Evolutionary conservation across 2,888 invertebrate genomes (phyloP), one percentile per base, ranked within the genome.

Genomic region (Dioctria rufipes): DNA sequence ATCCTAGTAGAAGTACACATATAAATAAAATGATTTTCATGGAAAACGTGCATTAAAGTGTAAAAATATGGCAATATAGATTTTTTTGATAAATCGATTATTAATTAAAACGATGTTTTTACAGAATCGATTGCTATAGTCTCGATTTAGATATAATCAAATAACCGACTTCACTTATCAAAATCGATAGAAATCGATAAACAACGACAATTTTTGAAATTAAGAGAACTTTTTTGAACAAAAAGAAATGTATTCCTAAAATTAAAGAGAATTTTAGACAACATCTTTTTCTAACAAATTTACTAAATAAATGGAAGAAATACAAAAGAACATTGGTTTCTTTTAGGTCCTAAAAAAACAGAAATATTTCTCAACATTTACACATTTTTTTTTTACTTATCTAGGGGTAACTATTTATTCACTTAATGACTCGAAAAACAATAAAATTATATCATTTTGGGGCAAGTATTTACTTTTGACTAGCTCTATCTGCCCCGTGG

Each of bases 381-480:
- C 25, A 25, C 5, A 11, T 58, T 58, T 58, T 58, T 49, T 8
- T 71, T 54, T 51, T 49, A 67, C 58, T 61, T 75, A 75, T 43
- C 75, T 75, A 61, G 43, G 11, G 11, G 37, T 43, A 25, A 42
- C 75, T 3, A 25, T 9, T 61, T 65, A 65, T 46, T 43, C 5
- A 49, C 13, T 13, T 40, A 75, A 42, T 9, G 61, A 43, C 58
- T 5, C 75, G 9, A 25, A 58, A 60, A 25, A 75, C 40, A 75
- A 75, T 75, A 61, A 58, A 60, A 60, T 11, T 75, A 60, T 5
- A n/a, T 60, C 5, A 39, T 40, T 58, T 58, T 60, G 58, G 71
- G 71, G 61, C 75, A 75, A 60, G 43, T 42, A 75, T 60, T 39
- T 71, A 75, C 61, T 60, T 40, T 75, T 75, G 75, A 75, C 75